A percentile compares a stretch with the other conserved stretches of the same genome.
Evolutionary conservation across 1,140 invertebrate genomes (phyloP).

Genomic region (Thaumatotibia leucotreta): DNA sequence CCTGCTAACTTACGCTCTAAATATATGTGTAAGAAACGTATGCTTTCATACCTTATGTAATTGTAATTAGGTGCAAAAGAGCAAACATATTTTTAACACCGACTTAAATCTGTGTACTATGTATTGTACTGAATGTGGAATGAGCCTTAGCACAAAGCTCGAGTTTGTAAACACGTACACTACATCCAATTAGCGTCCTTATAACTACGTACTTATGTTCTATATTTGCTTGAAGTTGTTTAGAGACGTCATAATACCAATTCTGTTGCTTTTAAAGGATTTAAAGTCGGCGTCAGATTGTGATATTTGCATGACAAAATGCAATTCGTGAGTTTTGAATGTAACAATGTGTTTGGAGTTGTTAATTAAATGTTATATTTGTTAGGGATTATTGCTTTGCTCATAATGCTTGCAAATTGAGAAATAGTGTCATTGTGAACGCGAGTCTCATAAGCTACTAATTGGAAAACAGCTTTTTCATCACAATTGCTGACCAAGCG

Average conservation of each 20-base stretch:
- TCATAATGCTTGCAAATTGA: too few relatives aligned
- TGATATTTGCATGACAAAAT: constrained; percentile 11
- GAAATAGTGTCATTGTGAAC: too few relatives aligned
- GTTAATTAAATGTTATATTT: background rate
- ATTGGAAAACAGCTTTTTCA: too few relatives aligned
- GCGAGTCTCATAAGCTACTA: too few relatives aligned
- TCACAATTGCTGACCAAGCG: too few relatives aligned
- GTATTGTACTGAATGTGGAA: constrained; percentile 9
- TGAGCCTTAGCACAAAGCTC: background rate
- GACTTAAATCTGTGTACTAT: background rate
- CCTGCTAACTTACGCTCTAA: too few relatives aligned
- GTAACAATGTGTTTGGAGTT: constrained; percentile 1
- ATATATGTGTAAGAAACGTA: too few relatives aligned
- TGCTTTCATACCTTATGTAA: too few relatives aligned
- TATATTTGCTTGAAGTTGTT: background rate
- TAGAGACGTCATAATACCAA: background rate
- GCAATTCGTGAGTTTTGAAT: background rate
- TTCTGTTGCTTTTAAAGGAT: constrained; percentile 9
- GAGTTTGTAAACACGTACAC: background rate
- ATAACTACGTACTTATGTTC: background rate
- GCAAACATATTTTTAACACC: too few relatives aligned
- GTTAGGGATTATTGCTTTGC: background rate
- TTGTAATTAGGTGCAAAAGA: too few relatives aligned
- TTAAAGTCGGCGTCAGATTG: background rate
- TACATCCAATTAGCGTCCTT: background rate